Percentiles rank a stretch among this genome's conserved stretches.
Evolutionary conservation across 2,797 vertebrate species (phyloP).

Genomic region (Cryptoblepharus egeriae): DNA sequence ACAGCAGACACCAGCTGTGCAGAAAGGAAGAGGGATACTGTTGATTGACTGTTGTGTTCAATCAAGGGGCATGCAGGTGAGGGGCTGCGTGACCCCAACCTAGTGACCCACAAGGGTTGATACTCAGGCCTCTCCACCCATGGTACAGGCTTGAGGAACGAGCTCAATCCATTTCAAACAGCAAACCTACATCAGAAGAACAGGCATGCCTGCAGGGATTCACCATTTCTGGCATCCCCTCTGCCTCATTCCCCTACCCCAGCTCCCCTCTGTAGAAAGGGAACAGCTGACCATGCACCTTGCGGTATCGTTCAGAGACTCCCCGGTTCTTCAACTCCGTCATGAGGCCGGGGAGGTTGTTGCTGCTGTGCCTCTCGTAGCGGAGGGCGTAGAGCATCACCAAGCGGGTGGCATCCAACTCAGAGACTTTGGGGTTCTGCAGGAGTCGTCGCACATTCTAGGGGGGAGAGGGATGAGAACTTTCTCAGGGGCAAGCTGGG

Average conservation of each 20-base stretch:
- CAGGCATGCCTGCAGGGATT: no score
- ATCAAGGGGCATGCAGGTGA: no score
- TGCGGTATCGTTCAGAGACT: conserved; percentile 83
- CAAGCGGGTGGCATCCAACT: conserved; percentile 87
- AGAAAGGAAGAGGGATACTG: not conserved
- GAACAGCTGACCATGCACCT: conserved; percentile 72
- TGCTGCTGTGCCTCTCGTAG: conserved; percentile 92
- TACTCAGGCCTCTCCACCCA: not conserved
- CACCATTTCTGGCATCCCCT: no score
- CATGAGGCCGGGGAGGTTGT: conserved; percentile 83
- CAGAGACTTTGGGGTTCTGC: conserved; percentile 85
- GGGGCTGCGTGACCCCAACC: no score
- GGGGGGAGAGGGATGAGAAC: rapidly evolving
- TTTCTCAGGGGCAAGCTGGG: no score
- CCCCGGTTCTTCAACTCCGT: conserved; percentile 85
- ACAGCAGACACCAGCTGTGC: conserved; percentile 88
- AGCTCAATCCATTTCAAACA: not conserved
- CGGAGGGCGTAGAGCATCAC: conserved; percentile 94
- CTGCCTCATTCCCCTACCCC: not conserved
- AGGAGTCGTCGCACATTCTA: conserved; percentile 90
- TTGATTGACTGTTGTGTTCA: no score
- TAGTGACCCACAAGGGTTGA: no score
- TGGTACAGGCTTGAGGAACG: not conserved
- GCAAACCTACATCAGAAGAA: no score
- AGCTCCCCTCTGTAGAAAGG: no score